phyloP scores from a whole-genome alignment of 2,113 vertebrate species.

The Channa maculata region DNA sequence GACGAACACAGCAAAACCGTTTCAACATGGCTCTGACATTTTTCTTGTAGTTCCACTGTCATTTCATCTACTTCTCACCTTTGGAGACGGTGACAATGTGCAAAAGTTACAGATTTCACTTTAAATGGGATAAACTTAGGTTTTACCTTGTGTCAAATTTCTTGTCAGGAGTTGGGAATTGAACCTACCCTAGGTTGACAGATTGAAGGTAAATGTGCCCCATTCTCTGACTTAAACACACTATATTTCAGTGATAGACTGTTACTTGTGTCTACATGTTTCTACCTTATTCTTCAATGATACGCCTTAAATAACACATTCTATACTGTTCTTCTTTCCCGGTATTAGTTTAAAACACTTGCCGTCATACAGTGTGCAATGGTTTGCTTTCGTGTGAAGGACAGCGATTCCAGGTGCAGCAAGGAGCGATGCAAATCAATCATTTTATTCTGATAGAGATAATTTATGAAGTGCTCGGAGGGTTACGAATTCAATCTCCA shows the following conservation, averaged over 20 bases:
- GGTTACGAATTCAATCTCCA: conserved; percentile 94
- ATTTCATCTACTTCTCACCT: conserved; percentile 20
- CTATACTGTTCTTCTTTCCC: conserved; percentile 33
- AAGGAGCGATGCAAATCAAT: conserved; percentile 91
- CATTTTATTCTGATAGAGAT: conserved; percentile 93
- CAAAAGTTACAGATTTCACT: conserved; percentile 34
- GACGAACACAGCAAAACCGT: neutral
- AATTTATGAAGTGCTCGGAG: conserved; percentile 96
- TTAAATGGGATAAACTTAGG: conserved; percentile 21
- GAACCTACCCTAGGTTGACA: conserved; percentile 11
- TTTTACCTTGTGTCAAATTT: neutral
- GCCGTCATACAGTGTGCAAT: conserved; percentile 29
- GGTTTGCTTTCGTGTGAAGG: conserved; percentile 57
- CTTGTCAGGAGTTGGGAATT: conserved; percentile 8
- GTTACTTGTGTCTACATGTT: conserved; percentile 4
- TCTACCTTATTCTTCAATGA: neutral
- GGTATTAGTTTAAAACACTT: conserved; percentile 16
- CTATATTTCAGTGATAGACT: conserved; percentile 6
- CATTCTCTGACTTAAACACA: conserved; percentile 15
- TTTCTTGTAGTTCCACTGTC: conserved; percentile 7
- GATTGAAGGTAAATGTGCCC: conserved; percentile 31
- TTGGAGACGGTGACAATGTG: conserved; percentile 28
- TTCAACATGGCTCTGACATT: conserved; percentile 5
- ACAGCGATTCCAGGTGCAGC: conserved; percentile 86
- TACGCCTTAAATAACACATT: conserved; percentile 38